Evolutionary conservation across 2,113 vertebrate species (phyloP).

Genomic region (Psophia crepitans): DNA sequence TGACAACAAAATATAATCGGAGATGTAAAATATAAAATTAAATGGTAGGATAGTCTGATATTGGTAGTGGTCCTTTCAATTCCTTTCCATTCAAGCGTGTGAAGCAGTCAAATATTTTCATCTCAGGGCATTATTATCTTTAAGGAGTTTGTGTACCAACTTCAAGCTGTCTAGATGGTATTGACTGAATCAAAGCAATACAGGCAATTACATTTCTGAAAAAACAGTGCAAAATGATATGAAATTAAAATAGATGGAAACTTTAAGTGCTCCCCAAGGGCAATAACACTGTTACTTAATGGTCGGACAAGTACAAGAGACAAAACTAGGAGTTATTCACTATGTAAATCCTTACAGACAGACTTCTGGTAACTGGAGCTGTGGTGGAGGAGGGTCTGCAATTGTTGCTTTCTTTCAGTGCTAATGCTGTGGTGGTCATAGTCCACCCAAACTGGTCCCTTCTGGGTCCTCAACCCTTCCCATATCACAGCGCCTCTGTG

Average conservation of each 20-base stretch:
- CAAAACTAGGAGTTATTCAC: constrained; percentile 33
- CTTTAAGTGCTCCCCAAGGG: constrained; percentile 47
- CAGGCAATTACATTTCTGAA: constrained; percentile 62
- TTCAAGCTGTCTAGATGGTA: constrained; percentile 41
- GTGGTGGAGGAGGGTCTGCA: not conserved
- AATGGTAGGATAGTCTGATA: not conserved
- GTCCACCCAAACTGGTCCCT: not conserved
- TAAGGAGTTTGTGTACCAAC: constrained; percentile 23
- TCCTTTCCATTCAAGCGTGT: not conserved
- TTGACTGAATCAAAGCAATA: constrained; percentile 59
- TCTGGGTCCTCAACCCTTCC: not conserved
- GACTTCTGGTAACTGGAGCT: not conserved
- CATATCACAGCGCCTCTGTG: not conserved
- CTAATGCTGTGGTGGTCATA: not conserved
- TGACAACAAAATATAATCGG: not conserved
- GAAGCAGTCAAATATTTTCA: constrained; percentile 20
- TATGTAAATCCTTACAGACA: not conserved
- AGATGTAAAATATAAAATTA: constrained; percentile 4
- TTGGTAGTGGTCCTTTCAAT: not conserved
- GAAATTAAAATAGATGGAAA: constrained; percentile 63
- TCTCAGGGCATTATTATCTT: constrained; percentile 13
- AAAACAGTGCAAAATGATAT: constrained; percentile 41
- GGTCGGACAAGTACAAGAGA: constrained; percentile 29
- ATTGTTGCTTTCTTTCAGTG: not conserved
- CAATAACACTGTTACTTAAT: constrained; percentile 21